Conservation (phyloP, 2,888 invertebrate genomes). For the Lapara coniferarum region DNA sequence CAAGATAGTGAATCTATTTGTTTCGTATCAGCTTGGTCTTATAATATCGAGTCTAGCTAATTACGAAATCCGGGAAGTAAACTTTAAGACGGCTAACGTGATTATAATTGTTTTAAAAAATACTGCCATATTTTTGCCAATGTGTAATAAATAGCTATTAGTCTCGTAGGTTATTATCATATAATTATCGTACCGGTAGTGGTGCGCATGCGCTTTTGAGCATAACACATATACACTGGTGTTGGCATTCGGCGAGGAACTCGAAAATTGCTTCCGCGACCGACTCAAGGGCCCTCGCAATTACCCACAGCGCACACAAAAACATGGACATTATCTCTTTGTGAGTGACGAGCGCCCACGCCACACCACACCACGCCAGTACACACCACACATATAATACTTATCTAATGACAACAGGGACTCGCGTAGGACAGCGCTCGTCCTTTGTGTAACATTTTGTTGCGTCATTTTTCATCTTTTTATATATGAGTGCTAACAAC, state of each 20-base stretch:
- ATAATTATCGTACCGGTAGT: not conserved
- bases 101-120: not conserved
- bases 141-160: not conserved
- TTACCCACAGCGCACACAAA: slow-evolving; percentile 24
- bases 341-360: not conserved
- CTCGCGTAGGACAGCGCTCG: not conserved
- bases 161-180: not conserved
- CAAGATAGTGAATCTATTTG: too few species aligned
- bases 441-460: not conserved
- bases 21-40: not conserved
- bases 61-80: not conserved
- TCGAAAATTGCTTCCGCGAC: slow-evolving; percentile 36
- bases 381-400: not conserved
- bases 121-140: too few species aligned
- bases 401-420: not conserved
- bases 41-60: not conserved
- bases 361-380: not conserved
- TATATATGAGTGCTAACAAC: too few species aligned
- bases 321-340: slow-evolving; percentile 22
- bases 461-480: not conserved
- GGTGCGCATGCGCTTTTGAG: not conserved
- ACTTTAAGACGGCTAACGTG: not conserved
- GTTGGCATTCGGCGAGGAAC: slow-evolving; percentile 31
- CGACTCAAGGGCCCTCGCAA: slow-evolving; percentile 36
- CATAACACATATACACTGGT: not conserved